These are phyloP conservation scores for Apodemus sylvaticus DNA, from an alignment of 2,113 vertebrate genomes.

Conservation along the genomic window DNA sequence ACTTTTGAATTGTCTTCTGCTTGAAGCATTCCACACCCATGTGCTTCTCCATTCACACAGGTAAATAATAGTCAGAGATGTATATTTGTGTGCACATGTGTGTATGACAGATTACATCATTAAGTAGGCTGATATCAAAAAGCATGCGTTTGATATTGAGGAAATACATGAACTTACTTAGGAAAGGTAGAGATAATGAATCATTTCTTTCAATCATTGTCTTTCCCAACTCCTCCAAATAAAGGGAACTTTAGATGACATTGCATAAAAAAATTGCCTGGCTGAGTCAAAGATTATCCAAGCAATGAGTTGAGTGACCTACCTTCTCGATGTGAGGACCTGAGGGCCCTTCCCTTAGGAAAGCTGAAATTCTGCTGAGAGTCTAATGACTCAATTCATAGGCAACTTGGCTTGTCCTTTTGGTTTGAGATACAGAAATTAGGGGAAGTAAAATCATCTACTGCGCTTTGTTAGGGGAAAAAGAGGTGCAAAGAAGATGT, in stretches of 20 bases:
- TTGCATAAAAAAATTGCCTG: not conserved
- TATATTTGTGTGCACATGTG: accelerated
- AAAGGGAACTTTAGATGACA: not conserved
- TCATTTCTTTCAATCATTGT: not conserved
- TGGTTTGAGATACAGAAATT: not conserved
- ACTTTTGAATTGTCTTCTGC: not conserved
- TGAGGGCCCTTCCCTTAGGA: not conserved
- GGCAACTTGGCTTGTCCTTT: not conserved
- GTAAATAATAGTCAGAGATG: not conserved
- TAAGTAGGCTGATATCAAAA: not conserved
- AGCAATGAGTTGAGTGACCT: not conserved
- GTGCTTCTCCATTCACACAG: not conserved
- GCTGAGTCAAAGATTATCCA: not conserved
- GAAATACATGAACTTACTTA: not conserved
- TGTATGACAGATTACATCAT: not conserved
- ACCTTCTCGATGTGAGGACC: not conserved
- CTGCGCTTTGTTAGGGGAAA: not conserved
- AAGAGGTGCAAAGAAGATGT: not conserved
- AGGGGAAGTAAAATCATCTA: not conserved
- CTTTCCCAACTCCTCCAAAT: not conserved
- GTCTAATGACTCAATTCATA: not conserved
- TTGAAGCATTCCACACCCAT: not conserved
- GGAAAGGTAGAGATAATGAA: not conserved
- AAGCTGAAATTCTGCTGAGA: not conserved
- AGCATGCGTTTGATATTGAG: not conserved